phyloP scores from a whole-genome alignment of 1,140 invertebrate genomes.

The Lanistes nyassanus region DNA sequence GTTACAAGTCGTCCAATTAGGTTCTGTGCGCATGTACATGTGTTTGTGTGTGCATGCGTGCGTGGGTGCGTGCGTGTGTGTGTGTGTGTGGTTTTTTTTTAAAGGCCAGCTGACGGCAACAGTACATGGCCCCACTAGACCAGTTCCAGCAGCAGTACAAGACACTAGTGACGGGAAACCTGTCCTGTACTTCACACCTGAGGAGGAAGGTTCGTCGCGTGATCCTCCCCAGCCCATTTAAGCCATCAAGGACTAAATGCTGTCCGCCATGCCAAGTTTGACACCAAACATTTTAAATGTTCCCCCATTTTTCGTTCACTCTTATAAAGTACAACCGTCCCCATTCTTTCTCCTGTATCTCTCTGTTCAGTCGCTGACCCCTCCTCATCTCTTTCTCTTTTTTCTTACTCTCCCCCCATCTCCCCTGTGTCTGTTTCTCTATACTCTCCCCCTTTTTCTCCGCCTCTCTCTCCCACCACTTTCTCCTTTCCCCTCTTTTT shows the following conservation, averaged over 20 bases:
- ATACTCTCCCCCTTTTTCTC: not conserved
- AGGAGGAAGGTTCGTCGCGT: conserved; percentile 23
- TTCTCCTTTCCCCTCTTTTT: not conserved
- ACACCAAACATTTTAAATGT: too few species aligned
- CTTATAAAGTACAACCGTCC: not conserved
- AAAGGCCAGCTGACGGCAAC: not conserved
- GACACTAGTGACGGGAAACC: conserved; percentile 9
- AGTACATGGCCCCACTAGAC: conserved; percentile 9
- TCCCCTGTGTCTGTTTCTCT: too few species aligned
- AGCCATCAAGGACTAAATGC: too few species aligned
- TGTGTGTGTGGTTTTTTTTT: conserved; percentile 6
- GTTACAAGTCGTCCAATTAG: too few species aligned
- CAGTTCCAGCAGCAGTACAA: not conserved
- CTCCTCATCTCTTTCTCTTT: not conserved
- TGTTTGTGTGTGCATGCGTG: not conserved
- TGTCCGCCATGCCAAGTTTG: too few species aligned
- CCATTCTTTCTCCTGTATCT: too few species aligned
- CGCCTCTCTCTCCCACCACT: not conserved
- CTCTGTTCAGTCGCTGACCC: not conserved
- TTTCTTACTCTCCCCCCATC: not conserved
- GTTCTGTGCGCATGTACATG: not conserved
- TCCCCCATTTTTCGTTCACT: not conserved
- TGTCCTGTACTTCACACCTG: conserved; percentile 11
- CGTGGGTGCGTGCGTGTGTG: conserved; percentile 14
- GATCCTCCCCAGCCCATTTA: too few species aligned